Evolutionary conservation across 2,888 invertebrate species (phyloP), one percentile per base, ranked within the genome.

Genomic region (Phoronis australis): DNA sequence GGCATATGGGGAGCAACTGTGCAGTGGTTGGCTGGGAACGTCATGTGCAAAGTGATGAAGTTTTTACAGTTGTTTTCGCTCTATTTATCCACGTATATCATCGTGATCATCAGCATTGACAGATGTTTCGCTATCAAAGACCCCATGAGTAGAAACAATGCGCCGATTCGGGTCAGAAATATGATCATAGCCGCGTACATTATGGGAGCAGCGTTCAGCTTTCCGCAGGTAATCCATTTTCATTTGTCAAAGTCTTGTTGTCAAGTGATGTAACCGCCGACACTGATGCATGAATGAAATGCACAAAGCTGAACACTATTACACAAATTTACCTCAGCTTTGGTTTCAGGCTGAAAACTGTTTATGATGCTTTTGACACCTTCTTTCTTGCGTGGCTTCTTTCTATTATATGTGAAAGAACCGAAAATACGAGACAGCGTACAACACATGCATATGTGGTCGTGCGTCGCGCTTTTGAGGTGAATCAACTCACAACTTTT

Each of bases 21-120:
- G 0, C 84, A 86, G 54, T 90, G 90, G 90, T 78, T 84, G 42
- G 88, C 87, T 15, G 88, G 87, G 2, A 86, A 88, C 66, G 72
- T 83, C 9, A 82, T 83, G 39, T 90, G 90, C 76, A 90, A 89
- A 78, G 59, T 87, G 47, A 85, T 89, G 65, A 90, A 90, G 74
- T 87, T 85, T 60, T 79, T 86, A 42, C 88, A 90, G 1, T 65
- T 88, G 83, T 87, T 88, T 67, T 85, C 88, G 45, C 79, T 90
- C 46, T 88, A 90, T 70, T 77, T 89, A 55, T 89, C 89, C 52
- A 90, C 90, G 0, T 90, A 87, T 73, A 83, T 90, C 37, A 79
- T 89, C 23, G 89, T 90, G 27, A 80, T 89, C 41, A 89, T 90
- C 63, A 88, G 88, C 12, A 82, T 89, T 40, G 90, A 90, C 68